phyloP scores from a whole-genome alignment of 2,113 vertebrate genomes.

The Aramus guarauna region DNA sequence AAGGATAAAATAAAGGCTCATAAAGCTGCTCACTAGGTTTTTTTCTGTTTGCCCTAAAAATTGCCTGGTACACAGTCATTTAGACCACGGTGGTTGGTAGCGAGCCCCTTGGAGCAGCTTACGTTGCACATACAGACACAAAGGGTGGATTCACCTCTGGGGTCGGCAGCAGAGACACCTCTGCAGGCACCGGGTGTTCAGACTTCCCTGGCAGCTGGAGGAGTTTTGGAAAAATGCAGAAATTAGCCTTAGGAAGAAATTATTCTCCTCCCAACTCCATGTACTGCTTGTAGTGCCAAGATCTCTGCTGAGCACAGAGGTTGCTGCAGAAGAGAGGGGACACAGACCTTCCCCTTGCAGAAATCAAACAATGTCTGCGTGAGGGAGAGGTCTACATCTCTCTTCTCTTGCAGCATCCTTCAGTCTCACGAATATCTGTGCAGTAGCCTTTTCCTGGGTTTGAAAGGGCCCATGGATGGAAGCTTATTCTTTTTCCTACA shows the following conservation, averaged over 20 bases:
- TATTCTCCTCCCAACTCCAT: rapidly evolving
- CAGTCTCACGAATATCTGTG: neutral
- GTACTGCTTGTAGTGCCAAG: neutral
- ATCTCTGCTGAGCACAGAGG: neutral
- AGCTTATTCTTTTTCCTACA: neutral
- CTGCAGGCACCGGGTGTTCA: neutral
- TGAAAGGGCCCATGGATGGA: neutral
- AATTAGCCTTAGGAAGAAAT: neutral
- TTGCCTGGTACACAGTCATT: neutral
- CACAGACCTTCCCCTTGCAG: neutral
- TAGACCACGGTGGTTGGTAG: rapidly evolving
- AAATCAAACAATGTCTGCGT: neutral
- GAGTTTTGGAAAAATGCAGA: neutral
- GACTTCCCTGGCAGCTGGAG: neutral
- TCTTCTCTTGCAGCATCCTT: neutral
- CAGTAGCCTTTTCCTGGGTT: neutral
- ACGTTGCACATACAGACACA: rapidly evolving
- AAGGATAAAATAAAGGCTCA: neutral
- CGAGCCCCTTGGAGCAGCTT: neutral
- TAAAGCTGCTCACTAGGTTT: neutral
- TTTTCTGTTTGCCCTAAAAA: neutral
- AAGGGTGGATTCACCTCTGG: neutral
- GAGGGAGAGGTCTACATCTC: neutral
- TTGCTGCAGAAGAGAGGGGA: neutral
- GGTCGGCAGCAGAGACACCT: neutral